A percentile compares a stretch with the other conserved stretches of the same genome.
These are phyloP conservation scores for Gymnarchus niloticus DNA, from an alignment of 2,113 vertebrate genomes.

Conservation along the genomic window DNA sequence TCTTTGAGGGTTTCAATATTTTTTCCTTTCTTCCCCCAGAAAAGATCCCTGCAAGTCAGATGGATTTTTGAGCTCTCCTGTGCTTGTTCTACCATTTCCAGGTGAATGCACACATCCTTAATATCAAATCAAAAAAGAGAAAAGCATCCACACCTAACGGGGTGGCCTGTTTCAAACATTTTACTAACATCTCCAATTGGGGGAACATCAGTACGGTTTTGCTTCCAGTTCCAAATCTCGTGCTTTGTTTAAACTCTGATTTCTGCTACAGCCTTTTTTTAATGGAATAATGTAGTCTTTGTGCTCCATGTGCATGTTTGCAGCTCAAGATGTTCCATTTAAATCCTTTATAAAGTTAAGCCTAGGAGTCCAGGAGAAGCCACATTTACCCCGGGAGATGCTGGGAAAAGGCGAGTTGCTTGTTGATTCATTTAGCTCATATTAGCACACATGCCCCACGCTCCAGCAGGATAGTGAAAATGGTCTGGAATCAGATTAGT, in stretches of 20 bases:
- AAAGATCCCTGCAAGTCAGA: background rate
- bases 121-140: background rate
- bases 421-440: background rate
- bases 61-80: too few relatives aligned
- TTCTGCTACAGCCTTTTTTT: background rate
- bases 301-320: background rate
- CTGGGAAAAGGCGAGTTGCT: background rate
- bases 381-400: background rate
- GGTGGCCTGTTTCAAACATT: background rate
- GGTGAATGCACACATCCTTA: too few relatives aligned
- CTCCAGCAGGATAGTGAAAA: background rate
- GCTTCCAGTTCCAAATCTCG: background rate
- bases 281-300: background rate
- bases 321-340: background rate
- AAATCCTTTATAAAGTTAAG: background rate
- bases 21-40: background rate
- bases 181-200: background rate
- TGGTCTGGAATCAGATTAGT: slow-evolving; percentile 7
- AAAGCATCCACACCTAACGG: background rate
- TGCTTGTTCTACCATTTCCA: too few relatives aligned
- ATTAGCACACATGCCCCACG: background rate
- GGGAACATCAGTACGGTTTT: background rate
- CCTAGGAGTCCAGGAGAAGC: background rate
- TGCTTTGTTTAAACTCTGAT: background rate
- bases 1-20: background rate